These are phyloP conservation scores for Schizaphis graminum DNA, from an alignment of 2,888 invertebrate genomes.

Conservation along the genomic window DNA sequence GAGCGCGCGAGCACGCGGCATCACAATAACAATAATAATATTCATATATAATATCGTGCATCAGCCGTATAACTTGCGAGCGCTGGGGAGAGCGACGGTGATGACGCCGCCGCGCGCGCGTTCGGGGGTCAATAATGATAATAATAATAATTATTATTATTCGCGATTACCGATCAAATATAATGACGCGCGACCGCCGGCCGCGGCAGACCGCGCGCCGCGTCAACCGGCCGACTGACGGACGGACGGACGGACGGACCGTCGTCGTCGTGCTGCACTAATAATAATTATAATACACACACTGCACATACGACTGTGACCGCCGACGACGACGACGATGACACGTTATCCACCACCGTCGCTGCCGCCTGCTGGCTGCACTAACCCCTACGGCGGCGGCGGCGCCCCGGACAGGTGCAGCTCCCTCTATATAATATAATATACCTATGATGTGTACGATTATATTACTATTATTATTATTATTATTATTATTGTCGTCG, in stretches of 20 bases:
- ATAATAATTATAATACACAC: background rate
- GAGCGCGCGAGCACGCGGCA: background rate
- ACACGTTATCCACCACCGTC: background rate
- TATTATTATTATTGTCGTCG: background rate
- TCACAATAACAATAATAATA: background rate
- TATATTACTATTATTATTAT: background rate
- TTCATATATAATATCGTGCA: background rate
- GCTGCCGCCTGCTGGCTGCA: background rate
- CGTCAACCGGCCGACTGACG: background rate
- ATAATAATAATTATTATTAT: background rate
- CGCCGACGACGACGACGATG: background rate
- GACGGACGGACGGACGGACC: background rate
- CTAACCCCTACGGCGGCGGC: background rate
- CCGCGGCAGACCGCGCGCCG: background rate
- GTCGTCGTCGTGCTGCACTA: background rate
- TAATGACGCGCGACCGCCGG: background rate
- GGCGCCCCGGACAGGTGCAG: constrained; percentile 19
- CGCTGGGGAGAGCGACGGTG: background rate
- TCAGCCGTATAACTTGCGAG: background rate
- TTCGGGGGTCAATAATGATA: background rate
- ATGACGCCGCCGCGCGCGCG: background rate
- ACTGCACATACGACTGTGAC: background rate
- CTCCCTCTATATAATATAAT: background rate
- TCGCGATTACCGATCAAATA: background rate
- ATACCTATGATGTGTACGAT: too few species aligned